These are phyloP conservation scores for Idaea straminata DNA, from an alignment of 2,888 invertebrate genomes.

Conservation along the genomic window DNA sequence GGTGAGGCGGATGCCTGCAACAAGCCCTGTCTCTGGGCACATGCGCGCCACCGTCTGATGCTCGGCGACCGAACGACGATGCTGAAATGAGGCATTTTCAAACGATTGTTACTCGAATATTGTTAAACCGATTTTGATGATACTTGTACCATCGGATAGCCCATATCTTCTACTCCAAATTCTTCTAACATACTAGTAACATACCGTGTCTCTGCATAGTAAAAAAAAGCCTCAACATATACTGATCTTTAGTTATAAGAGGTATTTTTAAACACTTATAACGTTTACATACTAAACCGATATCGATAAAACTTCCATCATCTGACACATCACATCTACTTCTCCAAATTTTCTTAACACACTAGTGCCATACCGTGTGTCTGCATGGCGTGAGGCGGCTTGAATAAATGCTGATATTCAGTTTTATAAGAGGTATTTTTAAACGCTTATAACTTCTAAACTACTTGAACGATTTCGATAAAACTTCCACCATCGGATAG, in stretches of 20 bases:
- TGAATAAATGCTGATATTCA: not conserved
- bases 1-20: constrained; percentile 68
- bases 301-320: no score
- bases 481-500: not conserved
- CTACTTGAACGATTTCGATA: not conserved
- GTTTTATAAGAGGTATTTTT: not conserved
- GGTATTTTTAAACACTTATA: no score
- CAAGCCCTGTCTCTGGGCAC: constrained; percentile 80
- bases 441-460: not conserved
- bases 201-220: not conserved
- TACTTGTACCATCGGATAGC: no score
- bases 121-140: no score
- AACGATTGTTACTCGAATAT: not conserved
- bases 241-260: no score
- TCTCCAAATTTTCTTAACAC: no score
- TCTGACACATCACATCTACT: no score
- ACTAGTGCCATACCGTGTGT: no score
- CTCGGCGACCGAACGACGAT: constrained; percentile 92
- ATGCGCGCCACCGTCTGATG: constrained; percentile 97
- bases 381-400: not conserved
- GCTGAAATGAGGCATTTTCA: constrained; percentile 56
- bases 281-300: no score
- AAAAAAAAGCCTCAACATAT: no score
- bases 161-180: no score
- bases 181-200: no score